Percentiles rank a stretch among this genome's conserved stretches.
phyloP scores from a whole-genome alignment of 2,888 invertebrate species.

The Troides oblongomaculatus region DNA sequence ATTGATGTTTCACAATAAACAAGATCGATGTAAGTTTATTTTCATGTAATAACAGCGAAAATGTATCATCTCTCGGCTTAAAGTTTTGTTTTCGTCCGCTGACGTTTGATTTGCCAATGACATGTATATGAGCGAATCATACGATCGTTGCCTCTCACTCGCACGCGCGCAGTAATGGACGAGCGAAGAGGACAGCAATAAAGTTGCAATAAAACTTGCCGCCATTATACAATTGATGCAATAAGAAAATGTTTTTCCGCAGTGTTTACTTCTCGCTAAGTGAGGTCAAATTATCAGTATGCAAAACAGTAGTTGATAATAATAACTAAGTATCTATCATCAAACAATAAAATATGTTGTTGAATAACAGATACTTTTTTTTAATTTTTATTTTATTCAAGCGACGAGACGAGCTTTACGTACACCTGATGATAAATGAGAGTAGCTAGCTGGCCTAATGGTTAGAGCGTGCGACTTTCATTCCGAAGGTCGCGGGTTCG shows the following conservation, averaged over 20 bases:
- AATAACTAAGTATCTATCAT: slow-evolving; percentile 8
- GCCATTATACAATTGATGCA: slow-evolving; percentile 34
- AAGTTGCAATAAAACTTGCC: slow-evolving; percentile 31
- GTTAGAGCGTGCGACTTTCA: too few relatives aligned
- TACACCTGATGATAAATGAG: too few relatives aligned
- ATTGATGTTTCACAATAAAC: slow-evolving; percentile 43
- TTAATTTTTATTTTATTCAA: too few relatives aligned
- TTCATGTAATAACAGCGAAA: slow-evolving; percentile 41
- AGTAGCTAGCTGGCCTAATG: too few relatives aligned
- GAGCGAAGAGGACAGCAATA: slow-evolving; percentile 44
- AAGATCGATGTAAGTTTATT: slow-evolving; percentile 38
- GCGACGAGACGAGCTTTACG: too few relatives aligned
- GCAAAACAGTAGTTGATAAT: slow-evolving; percentile 14
- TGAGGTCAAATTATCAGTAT: slow-evolving; percentile 35
- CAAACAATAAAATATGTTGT: background rate
- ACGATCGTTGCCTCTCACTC: slow-evolving; percentile 61
- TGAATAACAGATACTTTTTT: background rate
- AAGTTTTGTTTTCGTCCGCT: slow-evolving; percentile 60
- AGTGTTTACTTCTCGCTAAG: slow-evolving; percentile 32
- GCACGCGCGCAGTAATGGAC: slow-evolving; percentile 32
- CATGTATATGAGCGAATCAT: slow-evolving; percentile 62
- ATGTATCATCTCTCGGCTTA: slow-evolving; percentile 53
- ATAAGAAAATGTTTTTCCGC: slow-evolving; percentile 35
- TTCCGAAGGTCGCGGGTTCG: too few relatives aligned
- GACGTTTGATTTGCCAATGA: slow-evolving; percentile 58